Percentiles rank a stretch among this genome's conserved stretches.
Conservation (phyloP, 1,140 invertebrate species). For the Drosophila bocki region DNA sequence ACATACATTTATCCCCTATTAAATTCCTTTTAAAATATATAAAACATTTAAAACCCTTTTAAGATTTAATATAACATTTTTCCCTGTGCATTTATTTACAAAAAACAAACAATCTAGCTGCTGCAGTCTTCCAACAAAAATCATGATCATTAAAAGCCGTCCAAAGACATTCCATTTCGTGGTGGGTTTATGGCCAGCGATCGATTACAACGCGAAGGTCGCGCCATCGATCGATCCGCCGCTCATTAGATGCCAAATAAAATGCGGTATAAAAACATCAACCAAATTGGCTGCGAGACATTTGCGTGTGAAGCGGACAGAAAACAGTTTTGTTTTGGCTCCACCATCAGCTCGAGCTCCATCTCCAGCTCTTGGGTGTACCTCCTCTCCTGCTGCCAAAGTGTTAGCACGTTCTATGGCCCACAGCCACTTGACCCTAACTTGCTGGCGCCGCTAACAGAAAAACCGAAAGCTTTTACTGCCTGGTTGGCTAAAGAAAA, state of each 20-base stretch:
- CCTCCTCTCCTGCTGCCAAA: slow-evolving; percentile 28
- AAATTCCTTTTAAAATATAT: too few relatives aligned
- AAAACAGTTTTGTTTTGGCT: slow-evolving; percentile 35
- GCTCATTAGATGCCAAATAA: slow-evolving; percentile 83
- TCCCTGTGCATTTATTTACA: slow-evolving; percentile 26
- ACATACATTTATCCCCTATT: too few relatives aligned
- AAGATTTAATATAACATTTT: neutral
- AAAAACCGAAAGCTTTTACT: slow-evolving; percentile 50
- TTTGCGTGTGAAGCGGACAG: slow-evolving; percentile 76
- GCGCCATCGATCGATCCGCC: slow-evolving; percentile 48
- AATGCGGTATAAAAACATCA: slow-evolving; percentile 79
- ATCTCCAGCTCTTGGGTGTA: neutral
- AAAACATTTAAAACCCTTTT: neutral
- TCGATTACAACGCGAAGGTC: slow-evolving; percentile 79
- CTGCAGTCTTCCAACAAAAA: slow-evolving; percentile 10
- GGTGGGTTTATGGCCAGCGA: slow-evolving; percentile 73
- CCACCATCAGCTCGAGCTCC: slow-evolving; percentile 11
- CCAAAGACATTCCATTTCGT: slow-evolving; percentile 71
- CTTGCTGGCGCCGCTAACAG: slow-evolving; percentile 59
- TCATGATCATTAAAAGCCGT: slow-evolving; percentile 75
- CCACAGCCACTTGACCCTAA: slow-evolving; percentile 57
- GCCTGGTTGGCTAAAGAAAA: slow-evolving; percentile 27
- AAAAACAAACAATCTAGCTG: slow-evolving; percentile 54
- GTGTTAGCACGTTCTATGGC: slow-evolving; percentile 76
- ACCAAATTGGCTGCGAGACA: slow-evolving; percentile 70